Percentiles rank a stretch among this genome's conserved stretches.
phyloP scores from a whole-genome alignment of 2,113 vertebrate genomes.

The Ptyas mucosa region DNA sequence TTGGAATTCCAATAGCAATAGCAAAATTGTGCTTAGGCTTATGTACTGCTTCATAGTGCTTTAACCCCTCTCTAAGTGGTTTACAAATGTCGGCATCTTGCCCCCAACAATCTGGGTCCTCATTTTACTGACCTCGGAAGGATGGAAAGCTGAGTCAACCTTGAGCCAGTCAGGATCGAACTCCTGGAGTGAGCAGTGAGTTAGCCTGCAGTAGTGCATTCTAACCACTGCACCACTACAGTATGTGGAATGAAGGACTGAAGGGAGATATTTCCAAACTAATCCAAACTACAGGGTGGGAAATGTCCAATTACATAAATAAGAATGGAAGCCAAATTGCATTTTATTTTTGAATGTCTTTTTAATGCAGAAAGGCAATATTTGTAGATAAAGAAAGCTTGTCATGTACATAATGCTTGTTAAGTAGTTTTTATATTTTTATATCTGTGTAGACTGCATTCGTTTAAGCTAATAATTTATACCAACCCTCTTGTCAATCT shows the following conservation, averaged over 20 bases:
- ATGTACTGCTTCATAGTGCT: too few species aligned
- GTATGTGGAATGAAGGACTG: background rate
- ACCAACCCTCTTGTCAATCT: background rate
- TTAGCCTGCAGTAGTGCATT: too few species aligned
- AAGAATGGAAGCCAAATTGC: background rate
- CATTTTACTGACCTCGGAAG: too few species aligned
- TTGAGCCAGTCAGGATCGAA: too few species aligned
- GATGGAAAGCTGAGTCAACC: too few species aligned
- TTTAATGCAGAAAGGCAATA: background rate
- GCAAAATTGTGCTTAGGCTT: too few species aligned
- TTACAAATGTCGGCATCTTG: too few species aligned
- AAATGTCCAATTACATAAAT: background rate
- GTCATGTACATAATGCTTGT: background rate
- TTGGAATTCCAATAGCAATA: background rate
- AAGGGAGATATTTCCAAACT: background rate
- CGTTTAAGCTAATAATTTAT: background rate
- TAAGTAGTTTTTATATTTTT: background rate
- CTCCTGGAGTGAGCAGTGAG: too few species aligned
- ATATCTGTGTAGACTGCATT: background rate
- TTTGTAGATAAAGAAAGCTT: background rate
- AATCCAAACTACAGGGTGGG: background rate
- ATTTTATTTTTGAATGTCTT: background rate
- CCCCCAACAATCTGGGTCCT: too few species aligned
- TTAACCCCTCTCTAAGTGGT: too few species aligned
- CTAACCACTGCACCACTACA: too few species aligned